Percentiles rank a stretch among this genome's conserved stretches.
These are phyloP conservation scores for Anabas testudineus DNA, from an alignment of 2,797 vertebrate species.

Conservation along the genomic window DNA sequence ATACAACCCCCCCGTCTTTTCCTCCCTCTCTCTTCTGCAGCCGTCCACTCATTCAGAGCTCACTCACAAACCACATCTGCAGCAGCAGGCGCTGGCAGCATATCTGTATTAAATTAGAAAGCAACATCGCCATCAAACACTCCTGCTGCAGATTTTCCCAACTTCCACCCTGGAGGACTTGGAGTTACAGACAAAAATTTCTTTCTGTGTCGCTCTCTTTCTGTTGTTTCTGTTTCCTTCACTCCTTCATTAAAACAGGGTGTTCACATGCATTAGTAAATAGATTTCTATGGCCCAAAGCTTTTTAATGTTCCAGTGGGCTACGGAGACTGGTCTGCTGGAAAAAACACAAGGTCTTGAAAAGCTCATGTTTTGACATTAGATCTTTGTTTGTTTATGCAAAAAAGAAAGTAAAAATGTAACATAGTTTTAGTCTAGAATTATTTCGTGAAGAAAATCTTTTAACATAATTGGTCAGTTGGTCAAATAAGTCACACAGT, in stretches of 20 bases:
- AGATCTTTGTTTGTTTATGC: constrained; percentile 19
- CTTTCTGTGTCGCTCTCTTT: constrained; percentile 45
- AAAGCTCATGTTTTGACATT: constrained; percentile 46
- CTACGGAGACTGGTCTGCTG: constrained; percentile 39
- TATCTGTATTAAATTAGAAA: constrained; percentile 74
- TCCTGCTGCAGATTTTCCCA: constrained; percentile 57
- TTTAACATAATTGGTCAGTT: constrained; percentile 11
- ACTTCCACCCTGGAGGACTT: constrained; percentile 48
- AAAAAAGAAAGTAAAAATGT: background rate
- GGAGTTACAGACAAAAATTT: constrained; percentile 45
- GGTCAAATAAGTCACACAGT: background rate
- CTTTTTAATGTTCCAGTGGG: constrained; percentile 62
- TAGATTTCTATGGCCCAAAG: constrained; percentile 61
- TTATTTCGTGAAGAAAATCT: background rate
- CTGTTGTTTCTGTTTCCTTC: constrained; percentile 62
- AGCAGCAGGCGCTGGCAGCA: constrained; percentile 50
- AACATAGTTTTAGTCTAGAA: background rate
- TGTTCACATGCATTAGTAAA: constrained; percentile 76
- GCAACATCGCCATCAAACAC: constrained; percentile 61
- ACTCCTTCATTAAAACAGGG: constrained; percentile 65
- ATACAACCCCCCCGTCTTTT: constrained; percentile 39
- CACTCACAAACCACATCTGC: constrained; percentile 61
- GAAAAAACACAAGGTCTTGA: constrained; percentile 49
- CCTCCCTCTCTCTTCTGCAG: constrained; percentile 35
- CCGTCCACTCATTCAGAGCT: constrained; percentile 42